phyloP scores from a whole-genome alignment of 2,797 vertebrate species.

The Onychomys torridus region DNA sequence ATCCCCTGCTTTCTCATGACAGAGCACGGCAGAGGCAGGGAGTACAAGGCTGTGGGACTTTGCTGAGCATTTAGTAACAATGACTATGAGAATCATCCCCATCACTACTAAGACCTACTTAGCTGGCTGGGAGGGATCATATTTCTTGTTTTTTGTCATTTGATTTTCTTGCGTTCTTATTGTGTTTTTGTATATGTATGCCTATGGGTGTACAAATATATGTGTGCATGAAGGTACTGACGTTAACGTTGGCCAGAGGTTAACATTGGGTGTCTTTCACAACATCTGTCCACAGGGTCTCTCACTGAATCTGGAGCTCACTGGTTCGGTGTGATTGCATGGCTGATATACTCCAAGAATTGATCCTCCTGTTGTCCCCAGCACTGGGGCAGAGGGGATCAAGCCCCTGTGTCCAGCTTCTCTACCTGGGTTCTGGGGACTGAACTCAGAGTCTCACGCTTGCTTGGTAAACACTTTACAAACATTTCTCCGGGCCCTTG shows the following conservation, averaged over 20 bases:
- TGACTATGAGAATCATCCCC: not conserved
- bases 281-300: not conserved
- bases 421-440: not conserved
- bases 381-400: not conserved
- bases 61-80: not conserved
- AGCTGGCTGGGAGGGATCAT: not conserved
- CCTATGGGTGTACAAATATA: not conserved
- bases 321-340: fast-evolving
- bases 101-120: not conserved
- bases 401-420: not conserved
- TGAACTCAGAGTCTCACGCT: not conserved
- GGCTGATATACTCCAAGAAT: not conserved
- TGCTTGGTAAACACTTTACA: not conserved
- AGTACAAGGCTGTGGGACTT: not conserved
- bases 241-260: not conserved
- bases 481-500: not conserved
- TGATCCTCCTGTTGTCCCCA: not conserved
- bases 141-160: not conserved
- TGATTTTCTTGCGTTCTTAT: not conserved
- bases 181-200: not conserved
- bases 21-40: not conserved
- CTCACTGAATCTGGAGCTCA: not conserved
- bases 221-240: not conserved
- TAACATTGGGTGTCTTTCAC: not conserved
- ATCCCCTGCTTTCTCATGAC: not conserved